Percentiles rank a stretch among this genome's conserved stretches.
These are phyloP conservation scores for Gobio occitaniae DNA, from an alignment of 2,797 vertebrate genomes.

Conservation along the genomic window DNA sequence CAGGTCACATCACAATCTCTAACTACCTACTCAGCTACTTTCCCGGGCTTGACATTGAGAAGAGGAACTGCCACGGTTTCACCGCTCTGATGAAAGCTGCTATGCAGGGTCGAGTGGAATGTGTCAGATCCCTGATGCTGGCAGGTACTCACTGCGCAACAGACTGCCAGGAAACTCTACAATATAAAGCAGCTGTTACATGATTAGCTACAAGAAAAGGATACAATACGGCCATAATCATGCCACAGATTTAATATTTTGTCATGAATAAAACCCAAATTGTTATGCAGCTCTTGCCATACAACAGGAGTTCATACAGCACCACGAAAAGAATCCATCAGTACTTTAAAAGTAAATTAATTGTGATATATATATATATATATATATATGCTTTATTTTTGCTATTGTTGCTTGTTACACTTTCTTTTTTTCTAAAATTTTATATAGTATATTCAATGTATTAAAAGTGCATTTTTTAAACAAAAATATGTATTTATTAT, in stretches of 20 bases:
- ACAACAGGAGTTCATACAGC: not conserved
- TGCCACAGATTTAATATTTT: not conserved
- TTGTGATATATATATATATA: no score
- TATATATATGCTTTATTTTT: not conserved
- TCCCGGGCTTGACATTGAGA: constrained; percentile 89
- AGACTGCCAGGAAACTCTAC: not conserved
- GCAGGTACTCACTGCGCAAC: constrained; percentile 81
- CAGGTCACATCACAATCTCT: constrained; percentile 93
- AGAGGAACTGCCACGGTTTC: constrained; percentile 91
- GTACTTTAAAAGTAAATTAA: no score
- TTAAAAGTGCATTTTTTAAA: not conserved
- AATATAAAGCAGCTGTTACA: not conserved
- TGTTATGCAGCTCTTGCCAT: not conserved
- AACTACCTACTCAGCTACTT: constrained; percentile 97
- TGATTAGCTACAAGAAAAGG: not conserved
- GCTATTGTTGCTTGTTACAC: not conserved
- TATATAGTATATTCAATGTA: not conserved
- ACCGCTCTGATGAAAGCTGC: constrained; percentile 97
- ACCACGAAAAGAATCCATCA: no score
- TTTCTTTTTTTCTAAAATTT: not conserved
- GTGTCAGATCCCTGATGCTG: constrained; percentile 90
- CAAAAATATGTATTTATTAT: no score
- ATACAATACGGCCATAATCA: not conserved
- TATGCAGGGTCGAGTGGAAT: constrained; percentile 92
- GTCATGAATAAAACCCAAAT: not conserved